Evolutionary conservation across 2,888 invertebrate species (phyloP).

Genomic region (Ryuthela nishihirai): DNA sequence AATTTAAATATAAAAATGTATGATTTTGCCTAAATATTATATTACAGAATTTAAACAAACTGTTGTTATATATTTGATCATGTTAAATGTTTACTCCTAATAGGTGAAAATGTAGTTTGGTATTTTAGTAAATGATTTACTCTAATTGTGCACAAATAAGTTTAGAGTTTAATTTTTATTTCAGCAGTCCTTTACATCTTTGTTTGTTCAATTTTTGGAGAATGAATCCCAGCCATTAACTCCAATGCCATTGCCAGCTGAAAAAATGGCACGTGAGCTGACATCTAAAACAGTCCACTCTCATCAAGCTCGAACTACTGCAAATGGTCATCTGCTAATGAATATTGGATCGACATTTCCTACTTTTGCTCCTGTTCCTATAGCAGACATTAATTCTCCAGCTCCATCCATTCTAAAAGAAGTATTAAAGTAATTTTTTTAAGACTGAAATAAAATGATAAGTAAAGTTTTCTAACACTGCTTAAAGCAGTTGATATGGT

Average conservation of each 20-base stretch:
- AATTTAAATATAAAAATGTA: too few species aligned
- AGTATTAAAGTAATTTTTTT: slow-evolving; percentile 16
- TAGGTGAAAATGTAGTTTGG: too few species aligned
- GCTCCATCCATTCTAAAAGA: slow-evolving; percentile 26
- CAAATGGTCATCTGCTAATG: slow-evolving; percentile 10
- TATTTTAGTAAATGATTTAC: too few species aligned
- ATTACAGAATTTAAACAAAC: too few species aligned
- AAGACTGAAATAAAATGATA: too few species aligned
- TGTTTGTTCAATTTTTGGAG: slow-evolving; percentile 74
- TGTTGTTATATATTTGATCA: too few species aligned
- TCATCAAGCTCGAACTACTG: background rate
- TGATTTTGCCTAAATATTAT: too few species aligned
- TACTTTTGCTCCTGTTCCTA: slow-evolving; percentile 38
- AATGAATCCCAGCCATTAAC: slow-evolving; percentile 67
- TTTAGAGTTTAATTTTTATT: too few species aligned
- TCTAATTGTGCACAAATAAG: too few species aligned
- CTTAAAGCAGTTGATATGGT: too few species aligned
- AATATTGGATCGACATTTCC: slow-evolving; percentile 40
- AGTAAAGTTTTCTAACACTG: too few species aligned
- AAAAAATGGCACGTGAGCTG: slow-evolving; percentile 25
- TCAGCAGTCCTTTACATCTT: slow-evolving; percentile 32
- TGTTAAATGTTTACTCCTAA: too few species aligned
- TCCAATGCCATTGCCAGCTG: slow-evolving; percentile 26
- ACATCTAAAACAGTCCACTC: background rate
- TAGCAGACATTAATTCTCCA: slow-evolving; percentile 16